Conservation (phyloP, 2,113 vertebrate species). For the Axis porcinus region DNA sequence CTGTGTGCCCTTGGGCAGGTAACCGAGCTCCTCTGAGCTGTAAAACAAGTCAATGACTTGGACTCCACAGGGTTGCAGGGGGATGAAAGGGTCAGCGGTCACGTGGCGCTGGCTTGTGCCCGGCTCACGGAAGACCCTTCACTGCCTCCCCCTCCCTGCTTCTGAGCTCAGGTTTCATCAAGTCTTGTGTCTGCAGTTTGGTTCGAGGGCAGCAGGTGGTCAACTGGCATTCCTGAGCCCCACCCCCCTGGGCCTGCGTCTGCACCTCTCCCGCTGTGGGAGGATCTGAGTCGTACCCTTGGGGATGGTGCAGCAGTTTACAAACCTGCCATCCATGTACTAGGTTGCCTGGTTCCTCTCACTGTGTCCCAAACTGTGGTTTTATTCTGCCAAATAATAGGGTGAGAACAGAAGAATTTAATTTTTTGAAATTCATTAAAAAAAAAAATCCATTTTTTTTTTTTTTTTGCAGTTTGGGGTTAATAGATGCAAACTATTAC, state of each 20-base stretch:
- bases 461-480: neutral
- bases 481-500: neutral
- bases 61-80: neutral
- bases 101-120: neutral
- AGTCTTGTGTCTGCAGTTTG: neutral
- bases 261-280: accelerated
- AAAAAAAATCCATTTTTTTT: neutral
- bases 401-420: neutral
- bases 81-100: too few relatives aligned
- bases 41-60: neutral
- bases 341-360: too few relatives aligned
- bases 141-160: accelerated
- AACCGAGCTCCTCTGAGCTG: neutral
- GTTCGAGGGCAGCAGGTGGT: neutral
- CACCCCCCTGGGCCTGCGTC: accelerated
- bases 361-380: neutral
- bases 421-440: neutral
- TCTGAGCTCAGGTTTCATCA: neutral
- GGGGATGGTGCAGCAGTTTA: accelerated
- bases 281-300: neutral
- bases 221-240: neutral
- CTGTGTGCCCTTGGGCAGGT: neutral
- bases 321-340: neutral
- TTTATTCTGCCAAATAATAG: neutral
- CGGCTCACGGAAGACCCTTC: neutral